Conservation (phyloP, 2,888 invertebrate species). For the Neocrepidodera transversa region DNA sequence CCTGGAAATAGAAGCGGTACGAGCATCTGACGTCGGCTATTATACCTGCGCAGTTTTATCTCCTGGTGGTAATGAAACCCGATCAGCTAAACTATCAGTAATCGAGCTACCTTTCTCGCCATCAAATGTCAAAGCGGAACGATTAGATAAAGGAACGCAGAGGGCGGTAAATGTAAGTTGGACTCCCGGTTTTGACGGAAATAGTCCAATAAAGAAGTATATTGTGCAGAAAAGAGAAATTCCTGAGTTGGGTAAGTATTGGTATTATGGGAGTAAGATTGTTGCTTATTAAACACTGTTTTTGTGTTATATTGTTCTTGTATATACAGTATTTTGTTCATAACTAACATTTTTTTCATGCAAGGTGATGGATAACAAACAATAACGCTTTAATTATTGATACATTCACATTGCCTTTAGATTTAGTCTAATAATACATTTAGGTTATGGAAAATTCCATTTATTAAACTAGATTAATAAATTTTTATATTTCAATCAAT, state of each 20-base stretch:
- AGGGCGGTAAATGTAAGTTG: constrained; percentile 90
- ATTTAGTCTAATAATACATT: too few species aligned
- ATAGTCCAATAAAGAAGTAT: constrained; percentile 91
- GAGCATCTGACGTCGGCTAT: constrained; percentile 91
- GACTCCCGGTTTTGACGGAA: constrained; percentile 97
- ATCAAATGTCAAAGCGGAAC: constrained; percentile 79
- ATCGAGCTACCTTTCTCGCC: constrained; percentile 97
- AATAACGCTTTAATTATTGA: constrained; percentile 1
- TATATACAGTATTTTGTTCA: constrained; percentile 23
- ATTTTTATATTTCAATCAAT: too few species aligned
- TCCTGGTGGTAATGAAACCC: constrained; percentile 91
- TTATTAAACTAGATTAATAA: too few species aligned
- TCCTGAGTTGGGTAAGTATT: constrained; percentile 78
- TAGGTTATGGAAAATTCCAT: too few species aligned
- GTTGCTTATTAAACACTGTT: constrained; percentile 49
- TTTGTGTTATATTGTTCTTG: constrained; percentile 50
- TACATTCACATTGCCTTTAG: too few species aligned
- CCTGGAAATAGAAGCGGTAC: constrained; percentile 84
- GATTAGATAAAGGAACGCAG: constrained; percentile 69
- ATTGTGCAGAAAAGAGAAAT: constrained; percentile 91
- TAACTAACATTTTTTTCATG: constrained; percentile 4
- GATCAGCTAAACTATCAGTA: constrained; percentile 82
- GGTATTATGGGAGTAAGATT: not conserved
- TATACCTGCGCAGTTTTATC: constrained; percentile 92
- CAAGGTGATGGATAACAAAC: constrained; percentile 21